A percentile compares a stretch with the other conserved stretches of the same genome.
These are phyloP conservation scores for Tribolium madens DNA, from an alignment of 1,140 invertebrate genomes.

Conservation along the genomic window DNA sequence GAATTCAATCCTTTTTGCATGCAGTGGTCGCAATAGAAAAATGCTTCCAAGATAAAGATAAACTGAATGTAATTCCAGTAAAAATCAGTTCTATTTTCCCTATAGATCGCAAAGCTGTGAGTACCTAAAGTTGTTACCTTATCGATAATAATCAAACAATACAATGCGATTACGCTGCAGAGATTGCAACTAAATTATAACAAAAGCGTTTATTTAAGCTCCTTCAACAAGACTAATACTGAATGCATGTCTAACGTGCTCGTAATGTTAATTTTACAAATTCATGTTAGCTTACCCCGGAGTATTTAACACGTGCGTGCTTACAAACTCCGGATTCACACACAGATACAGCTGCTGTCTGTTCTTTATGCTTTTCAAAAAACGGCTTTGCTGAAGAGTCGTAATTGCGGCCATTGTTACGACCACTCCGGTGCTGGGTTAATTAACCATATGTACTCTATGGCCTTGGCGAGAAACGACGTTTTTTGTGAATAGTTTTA, in stretches of 20 bases:
- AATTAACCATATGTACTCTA: constrained; percentile 1
- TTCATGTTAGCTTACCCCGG: constrained; percentile 15
- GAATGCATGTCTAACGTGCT: constrained; percentile 26
- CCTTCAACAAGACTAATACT: constrained; percentile 14
- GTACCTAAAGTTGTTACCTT: constrained; percentile 6
- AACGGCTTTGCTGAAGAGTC: not conserved
- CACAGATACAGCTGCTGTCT: constrained; percentile 3
- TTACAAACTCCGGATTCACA: constrained; percentile 9
- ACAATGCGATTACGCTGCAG: not conserved
- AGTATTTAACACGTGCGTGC: constrained; percentile 32
- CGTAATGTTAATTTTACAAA: constrained; percentile 28
- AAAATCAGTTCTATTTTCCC: not conserved
- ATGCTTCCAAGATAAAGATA: not conserved
- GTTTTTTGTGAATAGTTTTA: not conserved
- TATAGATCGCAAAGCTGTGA: not conserved
- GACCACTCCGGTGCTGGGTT: not conserved
- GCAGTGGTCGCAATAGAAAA: not conserved
- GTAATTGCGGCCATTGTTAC: constrained; percentile 2
- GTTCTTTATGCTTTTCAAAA: not conserved
- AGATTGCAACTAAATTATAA: constrained; percentile 11
- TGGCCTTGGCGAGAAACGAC: not conserved
- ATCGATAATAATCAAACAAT: constrained; percentile 4
- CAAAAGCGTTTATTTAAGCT: constrained; percentile 13
- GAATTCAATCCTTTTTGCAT: not conserved
- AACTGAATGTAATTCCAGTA: not conserved